Percentiles rank a stretch among this genome's conserved stretches.
These are phyloP conservation scores for Anodontia alba DNA, from an alignment of 2,888 invertebrate genomes.

Conservation along the genomic window DNA sequence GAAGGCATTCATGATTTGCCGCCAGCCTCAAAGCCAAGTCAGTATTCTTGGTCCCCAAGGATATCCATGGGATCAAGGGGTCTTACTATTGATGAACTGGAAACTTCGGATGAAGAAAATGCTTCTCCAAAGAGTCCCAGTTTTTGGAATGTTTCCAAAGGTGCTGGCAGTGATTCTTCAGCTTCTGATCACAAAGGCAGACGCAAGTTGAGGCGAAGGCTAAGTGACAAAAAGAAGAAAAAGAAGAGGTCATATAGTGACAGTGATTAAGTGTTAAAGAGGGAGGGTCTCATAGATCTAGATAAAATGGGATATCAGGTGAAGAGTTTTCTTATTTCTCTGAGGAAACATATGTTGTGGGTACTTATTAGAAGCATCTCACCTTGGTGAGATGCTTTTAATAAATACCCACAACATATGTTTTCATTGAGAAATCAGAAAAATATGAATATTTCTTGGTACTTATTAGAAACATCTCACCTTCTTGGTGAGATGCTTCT, in stretches of 20 bases:
- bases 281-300: too few species aligned
- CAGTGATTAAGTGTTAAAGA: constrained; percentile 3
- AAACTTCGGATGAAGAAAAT: constrained; percentile 9
- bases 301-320: too few species aligned
- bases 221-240: constrained; percentile 27
- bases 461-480: too few species aligned
- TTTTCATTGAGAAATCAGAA: too few species aligned
- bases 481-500: too few species aligned
- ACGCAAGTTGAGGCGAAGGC: not conserved
- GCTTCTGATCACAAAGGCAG: not conserved
- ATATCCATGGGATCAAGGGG: not conserved
- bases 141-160: not conserved
- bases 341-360: too few species aligned
- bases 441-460: too few species aligned
- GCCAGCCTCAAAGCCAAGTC: not conserved
- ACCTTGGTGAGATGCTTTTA: too few species aligned
- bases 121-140: not conserved
- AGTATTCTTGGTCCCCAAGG: not conserved
- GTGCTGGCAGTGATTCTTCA: not conserved
- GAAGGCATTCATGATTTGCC: not conserved
- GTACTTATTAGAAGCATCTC: too few species aligned
- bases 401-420: too few species aligned
- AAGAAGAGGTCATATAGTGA: constrained; percentile 15
- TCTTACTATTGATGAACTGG: not conserved
- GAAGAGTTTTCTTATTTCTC: too few species aligned